phyloP scores from a whole-genome alignment of 2,797 vertebrate species.

The Meda fulgida region DNA sequence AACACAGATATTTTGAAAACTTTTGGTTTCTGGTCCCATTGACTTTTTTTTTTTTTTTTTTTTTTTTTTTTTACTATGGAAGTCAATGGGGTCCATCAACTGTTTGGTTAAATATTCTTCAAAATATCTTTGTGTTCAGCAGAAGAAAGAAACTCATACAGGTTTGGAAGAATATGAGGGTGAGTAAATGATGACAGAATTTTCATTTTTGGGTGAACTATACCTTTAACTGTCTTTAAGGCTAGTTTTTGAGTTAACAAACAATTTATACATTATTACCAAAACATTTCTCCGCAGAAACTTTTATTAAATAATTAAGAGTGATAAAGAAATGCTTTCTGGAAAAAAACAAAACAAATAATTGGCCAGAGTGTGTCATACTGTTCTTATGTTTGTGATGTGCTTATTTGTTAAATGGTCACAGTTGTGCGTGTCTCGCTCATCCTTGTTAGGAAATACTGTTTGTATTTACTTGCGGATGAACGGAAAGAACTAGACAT shows the following conservation, averaged over 20 bases:
- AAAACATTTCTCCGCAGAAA: constrained; percentile 16
- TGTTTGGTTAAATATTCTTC: no score
- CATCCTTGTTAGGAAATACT: neutral
- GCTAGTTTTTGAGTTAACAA: neutral
- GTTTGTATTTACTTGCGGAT: constrained; percentile 19
- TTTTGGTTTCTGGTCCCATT: no score
- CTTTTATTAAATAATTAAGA: constrained; percentile 54
- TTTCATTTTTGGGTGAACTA: no score
- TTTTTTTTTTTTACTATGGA: no score
- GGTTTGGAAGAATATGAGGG: no score
- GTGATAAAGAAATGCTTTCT: constrained; percentile 1
- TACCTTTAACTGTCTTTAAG: neutral
- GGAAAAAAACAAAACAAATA: neutral
- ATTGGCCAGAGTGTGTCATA: neutral
- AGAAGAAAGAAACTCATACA: no score
- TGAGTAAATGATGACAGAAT: no score
- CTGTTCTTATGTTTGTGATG: neutral
- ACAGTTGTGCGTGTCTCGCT: neutral
- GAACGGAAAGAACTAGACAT: constrained; percentile 61
- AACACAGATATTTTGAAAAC: no score
- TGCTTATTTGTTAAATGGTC: neutral
- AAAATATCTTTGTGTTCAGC: no score
- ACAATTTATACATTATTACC: neutral
- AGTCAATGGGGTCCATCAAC: no score
- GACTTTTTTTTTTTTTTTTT: no score